Base-by-base conservation (phyloP, 2,888 invertebrate species). In the Calameuta filiformis region DNA sequence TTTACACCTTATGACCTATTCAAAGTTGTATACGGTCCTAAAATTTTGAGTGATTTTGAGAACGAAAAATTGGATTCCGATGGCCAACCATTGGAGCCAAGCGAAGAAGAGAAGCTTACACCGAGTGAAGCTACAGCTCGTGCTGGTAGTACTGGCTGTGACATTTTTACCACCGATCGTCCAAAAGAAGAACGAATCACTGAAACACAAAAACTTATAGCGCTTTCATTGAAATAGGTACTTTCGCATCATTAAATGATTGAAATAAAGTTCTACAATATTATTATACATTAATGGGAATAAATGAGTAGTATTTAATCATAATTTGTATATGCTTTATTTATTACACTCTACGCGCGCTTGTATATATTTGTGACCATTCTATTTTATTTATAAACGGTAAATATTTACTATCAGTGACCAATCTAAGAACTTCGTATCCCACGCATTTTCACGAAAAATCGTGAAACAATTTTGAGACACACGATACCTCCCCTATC, bases 1-100 rank as follows among this genome's bases (percentile, higher is more conserved):
- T 97, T 98, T 86, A 98, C 97, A 0, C 93, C 98, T 0, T 90
- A 96, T 89, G 96, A 97, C 92, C 92, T 98, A 73, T 97, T 97
- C 88, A 94, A 97, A 88, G 95, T 95, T 0, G 93, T 97, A 0
- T 98, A 98, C 89, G 95, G 95, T 1, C 91, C 94, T 77, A 97
- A 98, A 91, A 96, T 98, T 73, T 93, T 94, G 0, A 92, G 94
- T 75, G 97, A 98, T 90, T 97, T 94, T 85, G 94, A 95, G 84
- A 92, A 93, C 77, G 94, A 93, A 0, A 95, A 97, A 89, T 91
- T 98, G 75, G 94, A 95, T 86, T 93, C 93, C 69, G 93, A 95
- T 81, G 96, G 96, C 0, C 92, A 93, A 76, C 93, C 97, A 0
- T 82, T 94, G 69, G 94, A 96, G 81, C 97, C 97, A 0, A 97